phyloP scores from a whole-genome alignment of 2,888 invertebrate genomes.

The Hemistola chrysoprasaria region DNA sequence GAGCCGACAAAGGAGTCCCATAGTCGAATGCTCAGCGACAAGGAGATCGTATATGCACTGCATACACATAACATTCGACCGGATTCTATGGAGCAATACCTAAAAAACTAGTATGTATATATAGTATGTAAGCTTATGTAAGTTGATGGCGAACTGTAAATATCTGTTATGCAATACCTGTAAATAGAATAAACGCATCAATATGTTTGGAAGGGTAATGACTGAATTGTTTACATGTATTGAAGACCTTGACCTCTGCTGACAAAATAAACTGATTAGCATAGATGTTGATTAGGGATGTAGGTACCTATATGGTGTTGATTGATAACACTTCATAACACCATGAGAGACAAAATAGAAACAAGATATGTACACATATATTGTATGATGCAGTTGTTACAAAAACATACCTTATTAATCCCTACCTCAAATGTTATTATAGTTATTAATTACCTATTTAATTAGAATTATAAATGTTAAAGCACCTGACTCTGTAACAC shows the following conservation, averaged over 20 bases:
- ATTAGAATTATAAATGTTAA: too few species aligned
- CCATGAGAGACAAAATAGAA: not conserved
- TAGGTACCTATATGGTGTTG: not conserved
- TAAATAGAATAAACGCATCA: constrained; percentile 52
- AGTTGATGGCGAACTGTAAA: constrained; percentile 30
- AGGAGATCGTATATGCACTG: constrained; percentile 96
- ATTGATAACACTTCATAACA: constrained; percentile 4
- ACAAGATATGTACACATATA: not conserved
- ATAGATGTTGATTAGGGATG: too few species aligned
- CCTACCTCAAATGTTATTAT: too few species aligned
- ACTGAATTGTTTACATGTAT: constrained; percentile 36
- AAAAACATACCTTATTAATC: too few species aligned
- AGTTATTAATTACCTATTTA: too few species aligned
- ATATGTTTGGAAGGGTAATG: not conserved
- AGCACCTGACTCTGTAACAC: too few species aligned
- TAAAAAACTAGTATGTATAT: constrained; percentile 93
- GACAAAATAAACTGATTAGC: constrained; percentile 17
- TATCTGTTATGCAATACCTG: constrained; percentile 67
- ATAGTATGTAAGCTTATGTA: constrained; percentile 33
- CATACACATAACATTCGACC: constrained; percentile 97
- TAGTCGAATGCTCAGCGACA: constrained; percentile 97
- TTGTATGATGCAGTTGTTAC: too few species aligned
- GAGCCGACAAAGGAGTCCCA: constrained; percentile 98
- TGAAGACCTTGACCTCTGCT: constrained; percentile 42
- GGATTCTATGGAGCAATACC: constrained; percentile 92